Conservation (phyloP, 2,113 vertebrate genomes). For the Carassius gibelio region DNA sequence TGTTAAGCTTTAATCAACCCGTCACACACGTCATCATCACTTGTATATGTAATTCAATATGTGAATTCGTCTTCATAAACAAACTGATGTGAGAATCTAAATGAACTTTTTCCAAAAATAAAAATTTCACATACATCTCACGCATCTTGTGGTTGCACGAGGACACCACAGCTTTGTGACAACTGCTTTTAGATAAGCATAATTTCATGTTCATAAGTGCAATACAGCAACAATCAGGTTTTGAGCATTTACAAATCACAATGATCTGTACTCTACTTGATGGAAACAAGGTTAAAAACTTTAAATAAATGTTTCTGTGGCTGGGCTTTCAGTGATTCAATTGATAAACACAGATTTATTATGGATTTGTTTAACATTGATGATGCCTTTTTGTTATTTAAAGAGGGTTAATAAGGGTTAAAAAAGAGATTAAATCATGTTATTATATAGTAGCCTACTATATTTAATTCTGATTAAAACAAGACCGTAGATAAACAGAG, state of each 20-base stretch:
- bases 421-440: too few relatives aligned
- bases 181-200: neutral
- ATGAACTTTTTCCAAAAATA: neutral
- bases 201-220: neutral
- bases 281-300: neutral
- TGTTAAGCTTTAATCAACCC: neutral
- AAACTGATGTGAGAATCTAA: neutral
- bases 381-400: too few relatives aligned
- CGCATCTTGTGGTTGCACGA: neutral
- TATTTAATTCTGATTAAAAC: too few relatives aligned
- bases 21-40: neutral
- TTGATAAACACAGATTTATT: too few relatives aligned
- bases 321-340: too few relatives aligned
- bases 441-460: too few relatives aligned
- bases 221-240: neutral
- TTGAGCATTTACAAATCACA: neutral
- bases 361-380: too few relatives aligned
- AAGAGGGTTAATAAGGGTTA: too few relatives aligned
- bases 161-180: neutral
- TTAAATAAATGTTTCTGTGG: too few relatives aligned
- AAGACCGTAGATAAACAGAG: neutral
- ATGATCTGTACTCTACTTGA: neutral
- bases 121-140: neutral
- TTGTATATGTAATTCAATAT: neutral
- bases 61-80: neutral